Evolutionary conservation across 2,113 vertebrate genomes (phyloP).

Genomic region (Toxotes chatareus): DNA sequence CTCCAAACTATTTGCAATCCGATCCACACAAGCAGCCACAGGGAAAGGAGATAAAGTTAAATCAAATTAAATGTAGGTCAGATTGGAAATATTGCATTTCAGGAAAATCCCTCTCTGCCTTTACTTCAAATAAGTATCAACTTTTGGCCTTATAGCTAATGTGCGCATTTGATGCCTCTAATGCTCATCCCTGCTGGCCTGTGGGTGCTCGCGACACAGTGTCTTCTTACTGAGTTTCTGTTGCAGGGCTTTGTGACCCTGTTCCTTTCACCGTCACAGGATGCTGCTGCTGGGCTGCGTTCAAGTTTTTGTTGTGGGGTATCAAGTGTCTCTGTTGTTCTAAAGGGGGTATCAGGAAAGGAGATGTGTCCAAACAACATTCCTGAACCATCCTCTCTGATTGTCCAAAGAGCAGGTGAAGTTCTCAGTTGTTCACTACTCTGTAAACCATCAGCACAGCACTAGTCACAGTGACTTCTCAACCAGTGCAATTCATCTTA

Average conservation of each 20-base stretch:
- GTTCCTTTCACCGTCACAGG: background rate
- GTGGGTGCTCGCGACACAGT: conserved; percentile 44
- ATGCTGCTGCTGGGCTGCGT: conserved; percentile 26
- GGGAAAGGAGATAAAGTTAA: conserved; percentile 18
- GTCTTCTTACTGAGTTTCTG: conserved; percentile 69
- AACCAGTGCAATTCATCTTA: background rate
- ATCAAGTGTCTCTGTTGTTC: conserved; percentile 66
- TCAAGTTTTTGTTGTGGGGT: conserved; percentile 52
- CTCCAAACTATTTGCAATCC: background rate
- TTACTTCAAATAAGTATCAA: conserved; percentile 42
- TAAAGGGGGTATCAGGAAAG: conserved; percentile 16
- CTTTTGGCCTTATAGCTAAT: conserved; percentile 47
- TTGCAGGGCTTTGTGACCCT: conserved; percentile 20
- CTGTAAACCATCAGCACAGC: background rate
- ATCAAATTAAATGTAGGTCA: conserved; percentile 51
- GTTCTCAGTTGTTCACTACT: conserved; percentile 1
- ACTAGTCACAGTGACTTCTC: background rate
- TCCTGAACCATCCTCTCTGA: conserved; percentile 23
- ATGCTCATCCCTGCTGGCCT: conserved; percentile 29
- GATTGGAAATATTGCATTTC: conserved; percentile 62
- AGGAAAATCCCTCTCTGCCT: conserved; percentile 55
- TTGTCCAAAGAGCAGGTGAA: conserved; percentile 8
- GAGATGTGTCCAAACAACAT: conserved; percentile 51
- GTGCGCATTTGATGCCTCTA: conserved; percentile 49
- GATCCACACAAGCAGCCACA: conserved; percentile 5